Evolutionary conservation across 2,888 invertebrate genomes (phyloP), one percentile per base, ranked within the genome.

Genomic region (Tetanocera ferruginea): DNA sequence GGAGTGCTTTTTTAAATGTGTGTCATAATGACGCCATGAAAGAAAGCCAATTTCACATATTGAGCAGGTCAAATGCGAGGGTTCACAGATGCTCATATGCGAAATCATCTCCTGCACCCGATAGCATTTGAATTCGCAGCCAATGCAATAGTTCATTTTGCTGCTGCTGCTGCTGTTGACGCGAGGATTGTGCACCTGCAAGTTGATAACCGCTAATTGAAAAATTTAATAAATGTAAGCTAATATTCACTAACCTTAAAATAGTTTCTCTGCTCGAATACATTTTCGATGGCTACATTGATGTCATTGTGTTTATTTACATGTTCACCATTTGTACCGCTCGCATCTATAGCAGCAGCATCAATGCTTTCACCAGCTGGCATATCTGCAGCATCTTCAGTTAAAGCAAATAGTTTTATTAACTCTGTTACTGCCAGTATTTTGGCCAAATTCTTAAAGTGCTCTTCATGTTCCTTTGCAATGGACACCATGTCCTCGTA

Each of bases 1-100:
- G 3, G 84, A 82, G 82, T 92, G 92, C 3, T 85, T 85, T 5
- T 85, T 84, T 1, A 91, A 82, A 83, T 92, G 92, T 3, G 84
- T 79, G 19, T 88, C 88, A 49, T 88, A 88, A 25, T 87, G 88
- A 0, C 88, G 86, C 83, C 85, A 86, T 6, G 87, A 85, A 3
- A 88, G 83, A 57, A 88, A 89, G 2, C 88, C 88, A 37, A 87
- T 86, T 76, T 89, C 89, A 57, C 89, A 89, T 2, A 89, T 81
- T 0, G 88, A 88, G 60, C 89, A 89, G 0, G 87, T 87, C 0
- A 88, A 81, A 76, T 89, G 88, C 0, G 87, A 85, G 2, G 85
- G 83, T 43, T 86, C 84, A 25, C 89, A 89, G 17, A 81, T 85
- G 8, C 83, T 84, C 86, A 89, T 86, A 77, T 89, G 89, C 3